Conservation (phyloP, 2,888 invertebrate species). For the Macrosoma leucophasiata region DNA sequence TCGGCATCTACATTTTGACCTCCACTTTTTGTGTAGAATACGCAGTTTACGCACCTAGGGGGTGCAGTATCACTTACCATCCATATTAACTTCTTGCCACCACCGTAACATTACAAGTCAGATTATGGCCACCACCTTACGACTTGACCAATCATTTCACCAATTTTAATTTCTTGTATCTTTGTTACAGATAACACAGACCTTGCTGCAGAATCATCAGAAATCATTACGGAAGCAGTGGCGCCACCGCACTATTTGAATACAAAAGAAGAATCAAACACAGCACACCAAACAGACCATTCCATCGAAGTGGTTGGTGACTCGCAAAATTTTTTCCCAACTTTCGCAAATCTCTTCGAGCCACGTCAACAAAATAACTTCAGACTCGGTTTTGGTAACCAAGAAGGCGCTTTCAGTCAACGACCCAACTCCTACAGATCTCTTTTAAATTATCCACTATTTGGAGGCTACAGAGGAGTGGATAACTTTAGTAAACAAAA, state of each 20-base stretch:
- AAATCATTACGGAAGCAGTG: slow-evolving; percentile 62
- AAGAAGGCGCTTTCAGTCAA: slow-evolving; percentile 78
- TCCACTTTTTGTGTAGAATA: too few species aligned
- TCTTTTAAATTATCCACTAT: slow-evolving; percentile 62
- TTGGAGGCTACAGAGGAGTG: slow-evolving; percentile 51
- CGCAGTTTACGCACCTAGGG: too few species aligned
- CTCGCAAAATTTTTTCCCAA: slow-evolving; percentile 85
- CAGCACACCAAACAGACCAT: slow-evolving; percentile 56
- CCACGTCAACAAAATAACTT: slow-evolving; percentile 68
- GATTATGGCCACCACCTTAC: not conserved
- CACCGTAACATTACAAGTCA: not conserved
- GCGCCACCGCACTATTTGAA: slow-evolving; percentile 49
- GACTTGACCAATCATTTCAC: not conserved
- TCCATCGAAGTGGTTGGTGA: slow-evolving; percentile 72
- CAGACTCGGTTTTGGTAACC: slow-evolving; percentile 76
- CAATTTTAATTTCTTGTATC: slow-evolving; percentile 14
- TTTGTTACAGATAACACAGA: slow-evolving; percentile 62
- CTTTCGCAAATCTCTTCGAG: slow-evolving; percentile 82
- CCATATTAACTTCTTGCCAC: slow-evolving; percentile 8
- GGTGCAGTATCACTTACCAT: too few species aligned
- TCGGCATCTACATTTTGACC: too few species aligned
- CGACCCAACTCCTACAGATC: slow-evolving; percentile 70
- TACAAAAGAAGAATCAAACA: slow-evolving; percentile 41
- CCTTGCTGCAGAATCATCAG: slow-evolving; percentile 63
- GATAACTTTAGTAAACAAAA: slow-evolving; percentile 58